These are phyloP conservation scores for Leptoclinus maculatus DNA, from an alignment of 2,797 vertebrate species.

Conservation along the genomic window DNA sequence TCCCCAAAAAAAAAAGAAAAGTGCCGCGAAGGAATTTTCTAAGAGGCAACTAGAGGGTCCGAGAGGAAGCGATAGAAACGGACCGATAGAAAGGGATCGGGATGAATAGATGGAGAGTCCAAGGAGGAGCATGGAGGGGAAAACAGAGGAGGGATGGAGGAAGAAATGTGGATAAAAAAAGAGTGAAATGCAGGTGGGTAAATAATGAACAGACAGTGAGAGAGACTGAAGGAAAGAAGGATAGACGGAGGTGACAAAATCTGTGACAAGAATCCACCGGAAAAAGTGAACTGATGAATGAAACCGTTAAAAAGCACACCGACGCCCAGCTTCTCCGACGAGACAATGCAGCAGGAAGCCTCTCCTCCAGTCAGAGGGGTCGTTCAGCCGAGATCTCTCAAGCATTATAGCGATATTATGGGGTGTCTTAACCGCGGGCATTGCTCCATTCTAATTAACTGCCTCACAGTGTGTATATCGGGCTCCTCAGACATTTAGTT, in stretches of 20 bases:
- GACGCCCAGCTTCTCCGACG: constrained; percentile 26
- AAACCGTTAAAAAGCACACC: constrained; percentile 19
- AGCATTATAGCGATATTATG: constrained; percentile 66
- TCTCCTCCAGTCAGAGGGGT: constrained; percentile 32
- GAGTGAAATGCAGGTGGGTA: constrained; percentile 33
- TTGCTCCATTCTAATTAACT: constrained; percentile 75
- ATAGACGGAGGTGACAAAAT: neutral
- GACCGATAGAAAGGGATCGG: constrained; percentile 38
- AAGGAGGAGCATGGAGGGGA: constrained; percentile 14
- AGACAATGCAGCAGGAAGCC: constrained; percentile 35
- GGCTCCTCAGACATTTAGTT: constrained; percentile 70
- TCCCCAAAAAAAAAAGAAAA: constrained; percentile 24
- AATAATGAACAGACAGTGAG: constrained; percentile 39
- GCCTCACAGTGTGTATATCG: constrained; percentile 64
- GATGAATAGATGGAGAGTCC: constrained; percentile 42
- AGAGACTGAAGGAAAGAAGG: neutral
- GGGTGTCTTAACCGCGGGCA: constrained; percentile 65
- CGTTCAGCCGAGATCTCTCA: constrained; percentile 38
- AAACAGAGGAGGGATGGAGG: constrained; percentile 36
- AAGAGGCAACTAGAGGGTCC: constrained; percentile 52
- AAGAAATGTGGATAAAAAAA: constrained; percentile 30
- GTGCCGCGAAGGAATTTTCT: constrained; percentile 60
- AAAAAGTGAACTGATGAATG: constrained; percentile 26
- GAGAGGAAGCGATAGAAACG: constrained; percentile 34
- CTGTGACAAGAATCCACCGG: constrained; percentile 13